Base-by-base conservation (phyloP, 2,797 vertebrate species). In the Danio aesculapii region DNA sequence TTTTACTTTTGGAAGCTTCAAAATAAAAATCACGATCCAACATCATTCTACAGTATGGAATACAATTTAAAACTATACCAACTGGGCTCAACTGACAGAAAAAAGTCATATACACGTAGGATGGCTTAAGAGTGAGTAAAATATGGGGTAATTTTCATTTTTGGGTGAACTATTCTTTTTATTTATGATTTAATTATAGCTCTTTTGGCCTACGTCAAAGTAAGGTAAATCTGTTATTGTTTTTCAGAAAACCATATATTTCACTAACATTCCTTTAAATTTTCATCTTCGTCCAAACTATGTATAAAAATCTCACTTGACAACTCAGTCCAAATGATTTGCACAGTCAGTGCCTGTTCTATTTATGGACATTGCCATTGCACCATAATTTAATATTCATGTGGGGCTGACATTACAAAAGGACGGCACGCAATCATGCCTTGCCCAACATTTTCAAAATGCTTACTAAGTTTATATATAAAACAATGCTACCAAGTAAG, bases 251-350 rank as follows among this genome's bases (percentile, higher is more conserved):
- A 58, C 6, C 12, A 68, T 78, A 73, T 57, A 79, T 78, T 83
- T 43, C 61, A 57, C 44, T 16, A 63, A 50, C 81, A 83, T 57
- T 64, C 57, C 47, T 19, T 19, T 21, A 21, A 44, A 30, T 13
- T 63, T 79, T 55, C 59, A 43, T 53, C 58, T 77, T 47, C 49
- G 80, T 70, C 73, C 55, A 44, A 70, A 67, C 57, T 77, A 76
- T 43, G 52, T 68, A 62, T 58, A 43, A 52, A 79, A 88, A 85
- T 81, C 58, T 74, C 77, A 86, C 81, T 73, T 77, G 84, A 87
- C 76, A 86, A 79, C 52, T 73, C 57, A 83, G 66, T 86, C 83
- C 78, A 70, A 69, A 81, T 72, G 59, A 87, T 84, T 86, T 85
- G 67, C 84, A 76, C 72, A 85, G 70, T 44, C 84, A 82, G 84